Conservation (phyloP, 2,113 vertebrate genomes). For the Mola mola region DNA sequence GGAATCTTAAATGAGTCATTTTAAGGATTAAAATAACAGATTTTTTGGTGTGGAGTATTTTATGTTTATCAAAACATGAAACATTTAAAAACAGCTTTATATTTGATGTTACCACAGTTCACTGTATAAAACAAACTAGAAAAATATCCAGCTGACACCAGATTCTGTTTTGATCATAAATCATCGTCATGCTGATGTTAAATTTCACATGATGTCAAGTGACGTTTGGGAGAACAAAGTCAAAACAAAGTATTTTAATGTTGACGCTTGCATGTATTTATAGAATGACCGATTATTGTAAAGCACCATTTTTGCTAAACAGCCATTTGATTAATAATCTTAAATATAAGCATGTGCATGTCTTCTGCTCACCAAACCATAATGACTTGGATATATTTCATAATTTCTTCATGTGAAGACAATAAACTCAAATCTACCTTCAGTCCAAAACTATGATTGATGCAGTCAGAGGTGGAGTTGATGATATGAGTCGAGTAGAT, state of each 20-base stretch:
- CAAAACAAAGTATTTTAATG: constrained; percentile 13
- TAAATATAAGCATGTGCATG: constrained; percentile 1
- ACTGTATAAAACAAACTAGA: too few relatives aligned
- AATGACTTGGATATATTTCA: not conserved
- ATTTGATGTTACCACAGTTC: too few relatives aligned
- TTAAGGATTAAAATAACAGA: too few relatives aligned
- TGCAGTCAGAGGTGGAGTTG: not conserved
- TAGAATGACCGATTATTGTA: constrained; percentile 11
- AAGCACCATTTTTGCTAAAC: not conserved
- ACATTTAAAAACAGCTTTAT: too few relatives aligned
- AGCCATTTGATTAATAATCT: constrained; percentile 17
- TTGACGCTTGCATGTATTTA: not conserved
- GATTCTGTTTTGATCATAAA: too few relatives aligned
- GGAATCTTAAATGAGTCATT: too few relatives aligned
- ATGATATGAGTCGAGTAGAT: not conserved
- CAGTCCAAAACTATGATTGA: not conserved
- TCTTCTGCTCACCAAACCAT: not conserved
- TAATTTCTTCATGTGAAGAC: not conserved
- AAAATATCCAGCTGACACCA: too few relatives aligned
- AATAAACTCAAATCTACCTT: not conserved
- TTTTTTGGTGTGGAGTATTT: too few relatives aligned
- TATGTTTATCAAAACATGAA: too few relatives aligned
- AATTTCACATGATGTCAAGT: too few relatives aligned
- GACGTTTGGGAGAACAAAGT: not conserved
- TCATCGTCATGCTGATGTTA: too few relatives aligned